These are phyloP conservation scores for Selenia dentaria DNA, from an alignment of 2,888 invertebrate species.

Conservation along the genomic window DNA sequence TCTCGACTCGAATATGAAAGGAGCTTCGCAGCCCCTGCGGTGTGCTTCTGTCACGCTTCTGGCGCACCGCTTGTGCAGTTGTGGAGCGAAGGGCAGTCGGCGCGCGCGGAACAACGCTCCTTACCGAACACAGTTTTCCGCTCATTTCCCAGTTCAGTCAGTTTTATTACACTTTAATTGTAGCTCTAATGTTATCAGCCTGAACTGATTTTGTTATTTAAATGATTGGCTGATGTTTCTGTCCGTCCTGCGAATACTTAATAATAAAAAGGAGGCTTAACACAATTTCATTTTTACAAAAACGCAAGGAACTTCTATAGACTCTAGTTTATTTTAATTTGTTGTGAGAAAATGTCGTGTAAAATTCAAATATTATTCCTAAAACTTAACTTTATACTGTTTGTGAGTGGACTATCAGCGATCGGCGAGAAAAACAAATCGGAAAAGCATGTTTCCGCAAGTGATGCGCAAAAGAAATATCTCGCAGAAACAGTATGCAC, in stretches of 20 bases:
- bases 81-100: constrained; percentile 45
- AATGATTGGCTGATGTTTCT: too few species aligned
- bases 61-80: constrained; percentile 53
- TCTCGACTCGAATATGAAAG: constrained; percentile 17
- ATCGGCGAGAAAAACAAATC: background rate
- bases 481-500: constrained; percentile 38
- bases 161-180: too few species aligned
- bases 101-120: constrained; percentile 46
- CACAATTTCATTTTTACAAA: too few species aligned
- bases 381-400: background rate
- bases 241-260: too few species aligned
- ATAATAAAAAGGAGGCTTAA: too few species aligned
- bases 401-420: background rate
- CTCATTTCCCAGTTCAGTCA: too few species aligned
- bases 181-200: too few species aligned
- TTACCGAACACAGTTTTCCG: constrained; percentile 24
- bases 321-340: too few species aligned
- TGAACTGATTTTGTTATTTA: too few species aligned
- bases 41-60: constrained; percentile 28
- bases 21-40: constrained; percentile 24
- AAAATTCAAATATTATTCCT: constrained; percentile 1
- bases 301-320: too few species aligned
- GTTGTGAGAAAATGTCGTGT: constrained; percentile 8
- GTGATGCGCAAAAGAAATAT: constrained; percentile 17
- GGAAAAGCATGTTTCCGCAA: constrained; percentile 17